A percentile compares a stretch with the other conserved stretches of the same genome.
Evolutionary conservation across 2,797 vertebrate species (phyloP).

Genomic region (Molossus alvarezi): DNA sequence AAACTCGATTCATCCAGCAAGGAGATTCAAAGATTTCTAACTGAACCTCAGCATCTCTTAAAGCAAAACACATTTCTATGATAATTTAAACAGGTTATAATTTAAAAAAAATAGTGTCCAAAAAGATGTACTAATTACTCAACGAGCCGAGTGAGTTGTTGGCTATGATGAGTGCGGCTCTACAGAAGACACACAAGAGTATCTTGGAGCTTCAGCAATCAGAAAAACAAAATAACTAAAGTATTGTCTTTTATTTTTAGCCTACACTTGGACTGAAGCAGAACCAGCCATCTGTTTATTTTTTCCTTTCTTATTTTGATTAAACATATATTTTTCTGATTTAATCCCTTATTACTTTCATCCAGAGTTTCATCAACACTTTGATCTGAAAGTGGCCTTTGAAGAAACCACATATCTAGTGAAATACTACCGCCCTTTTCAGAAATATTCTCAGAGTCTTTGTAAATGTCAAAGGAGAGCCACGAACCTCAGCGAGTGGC

Average conservation of each 20-base stretch:
- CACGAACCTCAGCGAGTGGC: conserved; percentile 84
- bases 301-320: conserved; percentile 31
- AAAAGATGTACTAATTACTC: conserved; percentile 46
- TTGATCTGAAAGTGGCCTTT: conserved; percentile 82
- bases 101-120: background rate
- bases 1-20: background rate
- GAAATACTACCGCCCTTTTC: conserved; percentile 79
- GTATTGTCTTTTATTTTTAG: conserved; percentile 15
- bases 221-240: conserved; percentile 10
- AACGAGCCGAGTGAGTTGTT: background rate
- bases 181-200: background rate
- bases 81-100: background rate
- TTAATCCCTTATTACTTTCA: conserved; percentile 10
- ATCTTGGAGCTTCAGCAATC: background rate
- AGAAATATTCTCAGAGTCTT: conserved; percentile 83
- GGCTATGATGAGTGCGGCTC: background rate
- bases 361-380: conserved; percentile 61
- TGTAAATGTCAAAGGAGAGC: conserved; percentile 89
- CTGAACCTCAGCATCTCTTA: background rate
- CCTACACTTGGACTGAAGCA: conserved; percentile 36
- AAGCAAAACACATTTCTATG: background rate
- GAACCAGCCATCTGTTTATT: conserved; percentile 9
- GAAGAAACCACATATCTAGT: conserved; percentile 78
- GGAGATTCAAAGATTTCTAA: background rate
- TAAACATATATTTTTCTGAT: conserved; percentile 29